Percentiles rank a stretch among this genome's conserved stretches.
These are phyloP conservation scores for Ophraella communa DNA, from an alignment of 2,888 invertebrate species.

Conservation along the genomic window DNA sequence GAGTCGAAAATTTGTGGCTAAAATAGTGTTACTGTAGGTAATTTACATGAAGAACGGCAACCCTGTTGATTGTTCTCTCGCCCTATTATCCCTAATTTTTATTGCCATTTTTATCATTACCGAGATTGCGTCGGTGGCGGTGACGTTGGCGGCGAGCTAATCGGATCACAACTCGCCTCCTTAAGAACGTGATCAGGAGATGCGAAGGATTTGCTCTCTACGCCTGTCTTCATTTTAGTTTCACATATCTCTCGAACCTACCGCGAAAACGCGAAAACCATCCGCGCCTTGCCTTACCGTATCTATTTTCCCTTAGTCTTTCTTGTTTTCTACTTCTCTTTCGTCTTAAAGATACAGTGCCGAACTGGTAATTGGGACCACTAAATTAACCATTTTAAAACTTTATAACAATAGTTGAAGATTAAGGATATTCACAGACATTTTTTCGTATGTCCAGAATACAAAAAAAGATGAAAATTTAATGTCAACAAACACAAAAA, in stretches of 20 bases:
- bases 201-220: constrained; percentile 57
- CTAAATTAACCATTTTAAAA: neutral
- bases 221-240: constrained; percentile 55
- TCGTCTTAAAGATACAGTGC: neutral
- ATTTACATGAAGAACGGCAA: constrained; percentile 10
- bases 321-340: constrained; percentile 1
- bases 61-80: constrained; percentile 28
- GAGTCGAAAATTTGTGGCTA: no score
- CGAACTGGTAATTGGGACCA: neutral
- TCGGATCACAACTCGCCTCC: constrained; percentile 60
- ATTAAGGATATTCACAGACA: no score
- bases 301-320: constrained; percentile 1
- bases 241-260: constrained; percentile 50
- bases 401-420: neutral
- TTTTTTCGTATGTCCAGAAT: no score
- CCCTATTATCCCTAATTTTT: constrained; percentile 61
- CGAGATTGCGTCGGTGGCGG: constrained; percentile 59
- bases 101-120: constrained; percentile 62
- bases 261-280: constrained; percentile 16
- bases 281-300: constrained; percentile 14
- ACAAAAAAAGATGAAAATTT: no score
- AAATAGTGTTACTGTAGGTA: no score
- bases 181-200: constrained; percentile 60
- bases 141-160: constrained; percentile 55
- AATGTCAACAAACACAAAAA: no score